Evolutionary conservation across 2,797 vertebrate species (phyloP).

Genomic region (Triplophysa yarkandensis): DNA sequence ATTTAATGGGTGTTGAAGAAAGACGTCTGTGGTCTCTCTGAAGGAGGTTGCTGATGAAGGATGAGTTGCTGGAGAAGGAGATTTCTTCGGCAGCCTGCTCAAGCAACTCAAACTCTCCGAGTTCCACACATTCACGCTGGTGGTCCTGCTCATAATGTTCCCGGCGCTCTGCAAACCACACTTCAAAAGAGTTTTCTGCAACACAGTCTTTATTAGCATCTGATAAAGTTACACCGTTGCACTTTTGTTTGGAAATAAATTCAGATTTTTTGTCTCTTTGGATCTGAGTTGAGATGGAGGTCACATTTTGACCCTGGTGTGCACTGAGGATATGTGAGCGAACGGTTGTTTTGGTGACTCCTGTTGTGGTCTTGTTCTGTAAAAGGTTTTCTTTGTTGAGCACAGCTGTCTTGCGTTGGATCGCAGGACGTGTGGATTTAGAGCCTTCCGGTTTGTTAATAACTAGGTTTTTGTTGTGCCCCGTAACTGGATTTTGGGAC

Average conservation of each 20-base stretch:
- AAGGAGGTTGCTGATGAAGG: slow-evolving; percentile 78
- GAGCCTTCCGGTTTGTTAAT: slow-evolving; percentile 54
- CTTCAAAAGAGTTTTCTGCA: slow-evolving; percentile 78
- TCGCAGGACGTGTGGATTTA: slow-evolving; percentile 66
- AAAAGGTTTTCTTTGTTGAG: slow-evolving; percentile 76
- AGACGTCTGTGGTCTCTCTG: slow-evolving; percentile 69
- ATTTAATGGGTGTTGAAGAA: slow-evolving; percentile 93
- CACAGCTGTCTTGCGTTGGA: slow-evolving; percentile 80
- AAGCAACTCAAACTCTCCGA: slow-evolving; percentile 95
- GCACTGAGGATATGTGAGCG: slow-evolving; percentile 68
- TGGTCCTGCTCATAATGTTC: slow-evolving; percentile 80
- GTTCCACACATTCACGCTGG: slow-evolving; percentile 80
- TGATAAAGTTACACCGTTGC: not conserved
- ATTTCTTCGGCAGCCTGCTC: slow-evolving; percentile 95
- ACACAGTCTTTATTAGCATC: not conserved
- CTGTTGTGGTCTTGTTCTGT: slow-evolving; percentile 61
- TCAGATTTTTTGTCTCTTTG: slow-evolving; percentile 63
- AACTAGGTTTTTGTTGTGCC: slow-evolving; percentile 66
- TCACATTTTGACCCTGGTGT: slow-evolving; percentile 70
- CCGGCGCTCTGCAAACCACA: slow-evolving; percentile 85
- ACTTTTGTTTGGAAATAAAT: slow-evolving; percentile 42
- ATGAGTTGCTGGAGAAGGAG: slow-evolving; percentile 96
- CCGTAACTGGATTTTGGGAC: slow-evolving; percentile 19
- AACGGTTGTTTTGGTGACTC: slow-evolving; percentile 58
- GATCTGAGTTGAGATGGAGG: not conserved